phyloP scores from a whole-genome alignment of 2,888 invertebrate species.

The Poecilus cupreus region DNA sequence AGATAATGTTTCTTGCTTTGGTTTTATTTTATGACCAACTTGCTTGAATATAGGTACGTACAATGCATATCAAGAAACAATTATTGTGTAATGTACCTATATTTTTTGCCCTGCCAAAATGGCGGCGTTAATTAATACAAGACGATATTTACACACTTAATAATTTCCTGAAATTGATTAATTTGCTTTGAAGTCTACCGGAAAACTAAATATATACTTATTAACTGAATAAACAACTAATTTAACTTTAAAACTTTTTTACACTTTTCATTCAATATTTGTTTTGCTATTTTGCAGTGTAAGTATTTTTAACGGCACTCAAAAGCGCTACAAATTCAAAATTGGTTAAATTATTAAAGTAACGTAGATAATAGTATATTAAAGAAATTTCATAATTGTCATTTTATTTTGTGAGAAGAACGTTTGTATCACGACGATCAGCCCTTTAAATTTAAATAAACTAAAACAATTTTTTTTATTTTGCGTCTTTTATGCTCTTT shows the following conservation, averaged over 20 bases:
- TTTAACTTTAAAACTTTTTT: not conserved
- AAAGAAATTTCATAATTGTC: too few relatives aligned
- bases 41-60: conserved; percentile 34
- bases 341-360: too few relatives aligned
- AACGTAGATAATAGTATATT: too few relatives aligned
- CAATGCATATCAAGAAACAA: conserved; percentile 50
- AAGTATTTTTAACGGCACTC: too few relatives aligned
- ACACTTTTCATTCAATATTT: not conserved
- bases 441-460: too few relatives aligned
- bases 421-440: too few relatives aligned
- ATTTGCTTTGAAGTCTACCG: not conserved
- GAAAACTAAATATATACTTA: not conserved
- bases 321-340: too few relatives aligned
- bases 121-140: not conserved
- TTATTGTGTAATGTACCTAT: conserved; percentile 34
- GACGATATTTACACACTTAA: not conserved
- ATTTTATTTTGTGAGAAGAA: too few relatives aligned
- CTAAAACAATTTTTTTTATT: too few relatives aligned
- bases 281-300: too few relatives aligned
- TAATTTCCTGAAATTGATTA: not conserved
- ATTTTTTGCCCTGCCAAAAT: not conserved
- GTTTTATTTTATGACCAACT: not conserved
- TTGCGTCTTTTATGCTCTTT: too few relatives aligned
- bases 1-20: conserved; percentile 2
- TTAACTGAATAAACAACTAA: too few relatives aligned